Evolutionary conservation across 2,888 invertebrate species (phyloP).

Genomic region (Drosophila falleni): DNA sequence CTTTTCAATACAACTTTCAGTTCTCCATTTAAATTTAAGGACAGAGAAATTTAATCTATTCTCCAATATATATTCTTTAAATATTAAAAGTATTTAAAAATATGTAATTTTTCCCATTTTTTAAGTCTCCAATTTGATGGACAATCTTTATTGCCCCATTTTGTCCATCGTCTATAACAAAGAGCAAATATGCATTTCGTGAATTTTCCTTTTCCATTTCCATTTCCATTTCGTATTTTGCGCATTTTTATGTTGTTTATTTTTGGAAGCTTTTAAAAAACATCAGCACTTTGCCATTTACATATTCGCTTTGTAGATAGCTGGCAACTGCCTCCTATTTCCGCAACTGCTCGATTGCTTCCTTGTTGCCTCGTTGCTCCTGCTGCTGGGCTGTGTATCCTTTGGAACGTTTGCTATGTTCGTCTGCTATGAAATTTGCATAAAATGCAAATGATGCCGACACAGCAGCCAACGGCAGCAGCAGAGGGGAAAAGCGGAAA

Average conservation of each 20-base stretch:
- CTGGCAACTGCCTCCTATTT: conserved; percentile 21
- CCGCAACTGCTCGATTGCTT: conserved; percentile 1
- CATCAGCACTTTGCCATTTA: conserved; percentile 79
- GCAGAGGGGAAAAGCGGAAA: conserved; percentile 3
- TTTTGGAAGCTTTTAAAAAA: conserved; percentile 79
- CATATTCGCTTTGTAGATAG: conserved; percentile 76
- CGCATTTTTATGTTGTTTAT: conserved; percentile 79
- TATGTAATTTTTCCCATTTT: background rate
- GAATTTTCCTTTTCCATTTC: conserved; percentile 55
- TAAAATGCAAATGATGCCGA: conserved; percentile 84
- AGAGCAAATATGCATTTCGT: conserved; percentile 74
- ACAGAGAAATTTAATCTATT: no score
- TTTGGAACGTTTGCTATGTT: conserved; percentile 67
- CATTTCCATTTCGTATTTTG: conserved; percentile 67
- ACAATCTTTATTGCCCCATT: conserved; percentile 17
- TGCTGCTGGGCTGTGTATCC: conserved; percentile 53
- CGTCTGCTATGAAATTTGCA: conserved; percentile 81
- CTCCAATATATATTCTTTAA: background rate
- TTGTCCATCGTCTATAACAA: conserved; percentile 53
- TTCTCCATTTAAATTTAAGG: no score
- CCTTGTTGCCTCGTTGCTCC: conserved; percentile 6
- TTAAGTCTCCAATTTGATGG: conserved; percentile 7
- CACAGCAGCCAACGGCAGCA: conserved; percentile 40
- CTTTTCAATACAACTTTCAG: no score
- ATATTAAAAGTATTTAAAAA: background rate